A percentile compares a stretch with the other conserved stretches of the same genome.
phyloP scores from a whole-genome alignment of 2,888 invertebrate species.

The Apotomis betuletana region DNA sequence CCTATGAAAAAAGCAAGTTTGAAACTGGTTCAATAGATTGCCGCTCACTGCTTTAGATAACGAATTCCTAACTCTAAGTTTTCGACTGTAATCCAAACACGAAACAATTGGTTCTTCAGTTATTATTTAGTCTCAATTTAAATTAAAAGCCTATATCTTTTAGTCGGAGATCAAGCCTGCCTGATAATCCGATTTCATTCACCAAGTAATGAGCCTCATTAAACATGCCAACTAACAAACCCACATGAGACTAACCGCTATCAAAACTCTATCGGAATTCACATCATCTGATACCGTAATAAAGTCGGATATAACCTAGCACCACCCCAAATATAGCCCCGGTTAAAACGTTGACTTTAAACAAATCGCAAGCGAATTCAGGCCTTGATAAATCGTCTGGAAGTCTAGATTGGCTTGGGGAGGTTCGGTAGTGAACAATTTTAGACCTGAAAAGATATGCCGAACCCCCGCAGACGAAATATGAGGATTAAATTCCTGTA shows the following conservation, averaged over 20 bases:
- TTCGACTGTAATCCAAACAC: too few species aligned
- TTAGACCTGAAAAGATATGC: conserved; percentile 78
- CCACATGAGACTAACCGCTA: conserved; percentile 48
- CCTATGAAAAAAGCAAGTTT: too few species aligned
- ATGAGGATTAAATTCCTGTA: conserved; percentile 83
- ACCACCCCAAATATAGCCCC: not conserved
- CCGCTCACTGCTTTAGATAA: too few species aligned
- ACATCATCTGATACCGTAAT: conserved; percentile 38
- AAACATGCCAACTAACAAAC: conserved; percentile 55
- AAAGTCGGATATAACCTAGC: conserved; percentile 32
- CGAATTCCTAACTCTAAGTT: too few species aligned
- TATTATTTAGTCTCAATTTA: conserved; percentile 52
- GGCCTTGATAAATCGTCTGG: conserved; percentile 49
- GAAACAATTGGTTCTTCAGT: too few species aligned
- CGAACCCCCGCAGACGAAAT: conserved; percentile 79
- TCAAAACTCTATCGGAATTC: conserved; percentile 36
- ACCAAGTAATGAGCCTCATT: conserved; percentile 76
- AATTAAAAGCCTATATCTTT: conserved; percentile 65
- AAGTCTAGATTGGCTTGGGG: conserved; percentile 58
- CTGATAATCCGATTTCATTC: conserved; percentile 76
- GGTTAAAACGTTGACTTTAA: not conserved
- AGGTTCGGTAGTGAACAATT: conserved; percentile 58
- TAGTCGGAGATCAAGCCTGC: conserved; percentile 67
- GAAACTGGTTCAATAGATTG: too few species aligned
- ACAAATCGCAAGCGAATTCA: conserved; percentile 53